A percentile compares a stretch with the other conserved stretches of the same genome.
Evolutionary conservation across 2,888 invertebrate genomes (phyloP).

Genomic region (Ennomos fuscantarius): DNA sequence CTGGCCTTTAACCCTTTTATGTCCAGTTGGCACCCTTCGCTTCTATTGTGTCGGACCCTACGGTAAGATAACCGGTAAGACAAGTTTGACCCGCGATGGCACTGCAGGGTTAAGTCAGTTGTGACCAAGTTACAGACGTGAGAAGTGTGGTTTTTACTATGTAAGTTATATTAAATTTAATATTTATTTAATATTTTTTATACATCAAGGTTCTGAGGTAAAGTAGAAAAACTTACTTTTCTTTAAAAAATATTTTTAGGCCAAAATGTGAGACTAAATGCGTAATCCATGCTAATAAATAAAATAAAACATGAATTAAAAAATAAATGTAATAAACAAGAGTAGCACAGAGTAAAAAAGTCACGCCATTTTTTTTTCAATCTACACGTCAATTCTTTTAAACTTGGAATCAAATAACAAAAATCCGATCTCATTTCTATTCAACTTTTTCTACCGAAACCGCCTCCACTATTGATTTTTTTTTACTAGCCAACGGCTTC

Average conservation of each 20-base stretch:
- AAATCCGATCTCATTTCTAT: slow-evolving; percentile 21
- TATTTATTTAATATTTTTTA: background rate
- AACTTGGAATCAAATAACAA: slow-evolving; percentile 17
- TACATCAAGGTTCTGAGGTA: no score
- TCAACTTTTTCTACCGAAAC: slow-evolving; percentile 48
- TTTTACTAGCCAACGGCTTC: slow-evolving; percentile 59
- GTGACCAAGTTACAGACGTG: slow-evolving; percentile 54
- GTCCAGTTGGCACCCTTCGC: slow-evolving; percentile 78
- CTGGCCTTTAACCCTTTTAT: slow-evolving; percentile 69
- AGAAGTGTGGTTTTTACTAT: slow-evolving; percentile 30
- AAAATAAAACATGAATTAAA: no score
- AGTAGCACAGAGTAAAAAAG: background rate
- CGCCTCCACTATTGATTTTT: slow-evolving; percentile 70
- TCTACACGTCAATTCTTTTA: background rate
- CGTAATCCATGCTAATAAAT: no score
- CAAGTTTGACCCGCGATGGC: slow-evolving; percentile 74
- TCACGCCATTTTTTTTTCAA: slow-evolving; percentile 5
- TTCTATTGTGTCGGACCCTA: slow-evolving; percentile 65
- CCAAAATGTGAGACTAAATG: no score
- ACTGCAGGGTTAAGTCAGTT: slow-evolving; percentile 76
- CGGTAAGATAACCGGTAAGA: slow-evolving; percentile 83
- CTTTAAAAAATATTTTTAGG: no score
- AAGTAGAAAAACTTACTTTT: no score
- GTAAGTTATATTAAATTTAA: slow-evolving; percentile 13
- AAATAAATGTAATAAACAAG: no score